These are phyloP conservation scores for Pseudoatta argentina DNA, from an alignment of 1,140 invertebrate species.

Conservation along the genomic window DNA sequence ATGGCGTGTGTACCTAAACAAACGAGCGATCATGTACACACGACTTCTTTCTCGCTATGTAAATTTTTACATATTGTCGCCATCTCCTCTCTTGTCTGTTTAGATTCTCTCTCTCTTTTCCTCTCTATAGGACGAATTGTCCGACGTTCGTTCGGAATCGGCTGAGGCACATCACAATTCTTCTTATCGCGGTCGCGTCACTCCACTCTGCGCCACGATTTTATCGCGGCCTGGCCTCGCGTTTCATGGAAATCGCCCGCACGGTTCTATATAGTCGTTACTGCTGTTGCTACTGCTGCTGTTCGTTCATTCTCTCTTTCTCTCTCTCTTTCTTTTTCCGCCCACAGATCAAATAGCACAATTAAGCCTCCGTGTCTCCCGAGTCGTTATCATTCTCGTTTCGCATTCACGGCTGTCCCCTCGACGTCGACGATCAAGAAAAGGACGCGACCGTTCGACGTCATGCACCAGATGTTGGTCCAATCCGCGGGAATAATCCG, in stretches of 20 bases:
- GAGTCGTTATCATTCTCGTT: slow-evolving; percentile 1
- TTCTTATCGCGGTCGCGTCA: slow-evolving; percentile 23
- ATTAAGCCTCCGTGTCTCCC: background rate
- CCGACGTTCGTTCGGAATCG: background rate
- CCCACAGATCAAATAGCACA: background rate
- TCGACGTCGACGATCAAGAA: background rate
- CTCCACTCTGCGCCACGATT: slow-evolving; percentile 8
- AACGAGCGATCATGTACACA: slow-evolving; percentile 4
- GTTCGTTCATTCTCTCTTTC: slow-evolving; percentile 4
- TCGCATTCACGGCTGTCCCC: background rate
- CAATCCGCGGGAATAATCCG: slow-evolving; percentile 8
- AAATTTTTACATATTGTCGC: background rate
- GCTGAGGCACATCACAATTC: background rate
- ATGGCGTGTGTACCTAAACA: background rate
- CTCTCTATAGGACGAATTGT: background rate
- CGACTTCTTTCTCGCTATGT: background rate
- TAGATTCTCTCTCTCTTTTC: background rate
- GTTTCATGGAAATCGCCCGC: slow-evolving; percentile 48
- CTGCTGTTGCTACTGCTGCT: background rate
- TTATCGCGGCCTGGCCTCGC: slow-evolving; percentile 35
- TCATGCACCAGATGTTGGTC: slow-evolving; percentile 48
- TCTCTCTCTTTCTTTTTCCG: background rate
- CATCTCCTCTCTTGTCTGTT: background rate
- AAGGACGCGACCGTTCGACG: background rate
- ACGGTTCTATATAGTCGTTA: slow-evolving; percentile 1